A percentile compares a stretch with the other conserved stretches of the same genome.
Conservation (phyloP, 1,140 invertebrate genomes). For the Cardiocondyla obscurior region DNA sequence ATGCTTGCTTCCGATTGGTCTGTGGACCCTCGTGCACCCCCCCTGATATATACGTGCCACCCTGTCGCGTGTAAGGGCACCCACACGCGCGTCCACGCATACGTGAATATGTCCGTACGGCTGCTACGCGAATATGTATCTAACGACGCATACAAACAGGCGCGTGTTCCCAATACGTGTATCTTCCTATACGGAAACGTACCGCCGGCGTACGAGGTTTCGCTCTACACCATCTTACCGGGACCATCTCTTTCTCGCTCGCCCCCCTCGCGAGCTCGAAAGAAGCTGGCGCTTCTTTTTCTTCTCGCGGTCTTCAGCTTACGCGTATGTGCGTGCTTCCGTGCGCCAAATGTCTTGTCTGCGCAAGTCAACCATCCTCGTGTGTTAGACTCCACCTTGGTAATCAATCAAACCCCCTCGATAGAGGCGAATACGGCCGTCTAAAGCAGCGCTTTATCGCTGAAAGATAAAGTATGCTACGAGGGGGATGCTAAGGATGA, state of each 20-base stretch:
- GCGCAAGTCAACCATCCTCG: slow-evolving; percentile 74
- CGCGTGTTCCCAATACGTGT: neutral
- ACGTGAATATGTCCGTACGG: slow-evolving; percentile 48
- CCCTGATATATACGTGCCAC: slow-evolving; percentile 51
- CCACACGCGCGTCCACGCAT: slow-evolving; percentile 31
- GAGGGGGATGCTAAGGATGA: slow-evolving; percentile 1
- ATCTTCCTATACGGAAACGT: neutral
- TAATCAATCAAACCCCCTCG: slow-evolving; percentile 77
- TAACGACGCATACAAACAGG: slow-evolving; percentile 35
- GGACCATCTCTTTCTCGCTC: slow-evolving; percentile 8
- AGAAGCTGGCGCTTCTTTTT: slow-evolving; percentile 47
- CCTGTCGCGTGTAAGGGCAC: slow-evolving; percentile 41
- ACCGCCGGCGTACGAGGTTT: neutral
- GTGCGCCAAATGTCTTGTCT: slow-evolving; percentile 62
- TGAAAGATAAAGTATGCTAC: slow-evolving; percentile 58
- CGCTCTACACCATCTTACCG: slow-evolving; percentile 50
- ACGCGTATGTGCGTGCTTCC: slow-evolving; percentile 43
- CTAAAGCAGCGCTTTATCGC: slow-evolving; percentile 65
- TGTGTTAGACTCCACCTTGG: slow-evolving; percentile 78
- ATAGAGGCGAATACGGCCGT: slow-evolving; percentile 39
- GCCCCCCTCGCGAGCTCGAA: neutral
- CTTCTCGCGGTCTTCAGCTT: slow-evolving; percentile 44
- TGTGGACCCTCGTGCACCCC: slow-evolving; percentile 68
- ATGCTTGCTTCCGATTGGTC: slow-evolving; percentile 83
- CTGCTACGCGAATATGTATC: slow-evolving; percentile 38